phyloP scores from a whole-genome alignment of 2,888 invertebrate species.

The Linnaemya tessellans region DNA sequence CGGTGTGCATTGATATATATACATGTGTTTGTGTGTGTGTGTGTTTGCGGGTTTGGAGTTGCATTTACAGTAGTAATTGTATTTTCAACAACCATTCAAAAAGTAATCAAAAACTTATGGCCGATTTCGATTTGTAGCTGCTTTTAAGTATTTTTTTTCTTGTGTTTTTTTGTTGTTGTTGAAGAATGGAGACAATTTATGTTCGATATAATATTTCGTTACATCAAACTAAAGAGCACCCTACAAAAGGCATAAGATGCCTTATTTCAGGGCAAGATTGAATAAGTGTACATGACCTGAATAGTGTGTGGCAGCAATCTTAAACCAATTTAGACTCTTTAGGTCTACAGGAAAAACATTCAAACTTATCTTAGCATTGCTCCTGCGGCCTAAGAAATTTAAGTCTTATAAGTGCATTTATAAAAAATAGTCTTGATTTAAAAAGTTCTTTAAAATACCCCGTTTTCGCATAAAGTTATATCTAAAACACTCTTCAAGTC shows the following conservation, averaged over 20 bases:
- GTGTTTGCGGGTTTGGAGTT: background rate
- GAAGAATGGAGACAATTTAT: conserved; percentile 16
- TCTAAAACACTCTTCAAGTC: no score
- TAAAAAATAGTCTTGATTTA: no score
- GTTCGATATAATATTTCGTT: background rate
- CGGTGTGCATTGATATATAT: no score
- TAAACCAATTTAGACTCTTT: no score
- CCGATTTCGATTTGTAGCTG: conserved; percentile 29
- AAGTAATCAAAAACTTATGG: conserved; percentile 63
- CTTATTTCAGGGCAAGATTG: no score
- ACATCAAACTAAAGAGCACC: background rate
- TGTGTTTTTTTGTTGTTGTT: background rate
- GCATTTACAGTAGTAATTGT: conserved; percentile 67
- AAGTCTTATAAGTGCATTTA: no score
- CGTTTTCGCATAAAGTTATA: no score
- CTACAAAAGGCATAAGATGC: background rate
- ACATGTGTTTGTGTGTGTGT: background rate
- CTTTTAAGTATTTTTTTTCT: background rate
- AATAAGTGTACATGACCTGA: no score
- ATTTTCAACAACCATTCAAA: conserved; percentile 67
- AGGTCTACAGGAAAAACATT: no score
- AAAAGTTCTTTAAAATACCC: no score
- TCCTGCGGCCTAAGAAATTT: no score
- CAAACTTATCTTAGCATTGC: no score
- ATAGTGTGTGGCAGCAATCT: background rate